Evolutionary conservation across 2,113 vertebrate species (phyloP), one percentile per base, ranked within the genome.

Genomic region (Corynorhinus townsendii): DNA sequence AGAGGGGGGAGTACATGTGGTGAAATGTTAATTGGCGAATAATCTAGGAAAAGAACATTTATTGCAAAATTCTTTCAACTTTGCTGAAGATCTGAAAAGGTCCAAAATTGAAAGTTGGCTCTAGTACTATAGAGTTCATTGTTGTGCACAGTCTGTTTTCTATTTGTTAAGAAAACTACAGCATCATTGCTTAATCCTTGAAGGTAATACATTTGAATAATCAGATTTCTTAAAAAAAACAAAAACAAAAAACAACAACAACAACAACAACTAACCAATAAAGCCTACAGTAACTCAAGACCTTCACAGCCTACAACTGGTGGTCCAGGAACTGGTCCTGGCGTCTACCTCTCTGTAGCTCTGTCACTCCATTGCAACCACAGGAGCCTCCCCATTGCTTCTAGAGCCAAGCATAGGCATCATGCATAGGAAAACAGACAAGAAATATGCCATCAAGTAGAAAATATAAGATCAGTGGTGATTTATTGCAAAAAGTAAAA

Each of bases 181-280:
- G 98, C 98, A 98, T 98, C 98, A 98, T 98, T 98, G 98, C 98
- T 98, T 98, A 98, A 98, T 98, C 98, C 98, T 99, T 99, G 98
- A 99, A 99, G 99, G 99, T 99, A 99, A 99, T 99, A 99, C 99
- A 99, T 99, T 99, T 99, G 98, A 99, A 99, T 99, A 99, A 99
- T 98, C 99, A 97, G 98, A 98, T 99, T 99, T 99, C 98, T 98
- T 99, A 28, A 19, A 90, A 79, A 90, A 56, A 80, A 69, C n/a
- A n/a, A n/a, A n/a, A n/a, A n/a, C n/a, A n/a, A n/a, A 66, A 24
- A 54, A 40, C 38, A 40, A 40, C 38, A 20, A 66, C 30, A 54
- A 40, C 38, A 40, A 40, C 38, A 20, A 56, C 59, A 62, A 15
- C 64, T 26, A 69, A 80, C 8, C 81, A 83, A 84, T 26, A 71